Evolutionary conservation across 2,797 vertebrate genomes (phyloP), one percentile per base, ranked within the genome.

Genomic region (Phylloscopus collybita): DNA sequence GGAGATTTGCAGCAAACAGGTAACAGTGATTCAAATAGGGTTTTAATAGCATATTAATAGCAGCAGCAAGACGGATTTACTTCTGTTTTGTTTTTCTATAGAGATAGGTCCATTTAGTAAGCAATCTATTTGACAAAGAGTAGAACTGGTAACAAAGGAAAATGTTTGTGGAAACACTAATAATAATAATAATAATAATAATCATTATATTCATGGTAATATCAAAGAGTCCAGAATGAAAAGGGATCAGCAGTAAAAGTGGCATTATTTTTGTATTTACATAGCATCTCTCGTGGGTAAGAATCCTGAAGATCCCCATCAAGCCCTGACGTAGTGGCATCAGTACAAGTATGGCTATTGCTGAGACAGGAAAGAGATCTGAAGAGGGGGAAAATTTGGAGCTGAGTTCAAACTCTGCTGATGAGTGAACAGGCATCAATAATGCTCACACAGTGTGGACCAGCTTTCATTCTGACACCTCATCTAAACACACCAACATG

Each of bases 11-110:
- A 87, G 85, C 45, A 75, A 92, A 86, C 22, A 95, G 30, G 64
- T 80, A 95, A 72, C 74, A 54, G 32, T 59, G 40, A 79, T 94
- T 96, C 45, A 86, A 84, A 76, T 72, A 93, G 30, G 62, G 89
- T 86, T 82, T 80, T 84, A 92, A 94, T 82, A 92, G 50, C 57
- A n/a, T 90, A 87, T 83, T 90, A 92, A 69, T 79, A 90, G 85
- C 34, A 75, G 27, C 38, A 86, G 42, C 30, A 91, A 38, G 61
- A 88, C 74, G 49, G 54, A 89, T 96, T 94, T 90, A 64, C 38
- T 49, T 76, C 50, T 90, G 23, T 36, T 76, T 93, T 93, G 36
- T 78, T 65, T 93, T 88, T 71, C 72, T 85, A 2, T 20, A 81
- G 49, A 75, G 38, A 70, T 53, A 91, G 34, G 49, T 90, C 67